A percentile compares a stretch with the other conserved stretches of the same genome.
These are phyloP conservation scores for Parnassius orleans DNA, from an alignment of 2,888 invertebrate genomes.

Conservation along the genomic window DNA sequence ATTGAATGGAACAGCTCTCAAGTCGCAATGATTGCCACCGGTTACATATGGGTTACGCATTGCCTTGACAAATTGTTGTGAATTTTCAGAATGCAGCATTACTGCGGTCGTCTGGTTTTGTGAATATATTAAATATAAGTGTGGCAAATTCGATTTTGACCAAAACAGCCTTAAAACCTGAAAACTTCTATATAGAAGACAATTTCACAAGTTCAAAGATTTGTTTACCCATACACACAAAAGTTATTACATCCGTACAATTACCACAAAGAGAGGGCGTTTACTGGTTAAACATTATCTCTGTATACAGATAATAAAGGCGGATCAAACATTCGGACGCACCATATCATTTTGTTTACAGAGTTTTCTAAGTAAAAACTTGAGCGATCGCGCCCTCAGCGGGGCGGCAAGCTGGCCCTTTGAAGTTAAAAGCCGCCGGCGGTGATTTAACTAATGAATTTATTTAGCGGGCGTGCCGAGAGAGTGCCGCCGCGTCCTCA, in stretches of 20 bases:
- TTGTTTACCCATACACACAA: constrained; percentile 46
- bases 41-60: constrained; percentile 28
- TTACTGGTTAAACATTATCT: constrained; percentile 68
- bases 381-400: constrained; percentile 70
- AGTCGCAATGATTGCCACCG: constrained; percentile 48
- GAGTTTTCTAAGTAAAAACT: constrained; percentile 80
- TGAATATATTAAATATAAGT: no score
- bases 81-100: constrained; percentile 17
- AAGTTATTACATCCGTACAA: constrained; percentile 58
- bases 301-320: constrained; percentile 76
- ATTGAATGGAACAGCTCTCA: constrained; percentile 63
- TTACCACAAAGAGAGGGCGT: constrained; percentile 64
- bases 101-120: no score
- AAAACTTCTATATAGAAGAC: no score
- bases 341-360: constrained; percentile 80
- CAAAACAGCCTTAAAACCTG: no score
- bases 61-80: constrained; percentile 22
- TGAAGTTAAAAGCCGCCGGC: constrained; percentile 80
- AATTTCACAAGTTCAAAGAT: constrained; percentile 40
- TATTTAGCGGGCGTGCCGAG: constrained; percentile 77
- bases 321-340: constrained; percentile 78
- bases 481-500: constrained; percentile 40
- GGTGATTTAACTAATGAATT: constrained; percentile 82
- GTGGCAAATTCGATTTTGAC: no score
- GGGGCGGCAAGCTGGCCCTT: constrained; percentile 65